These are phyloP conservation scores for Heliornis fulica DNA, from an alignment of 2,113 vertebrate genomes.

Conservation along the genomic window DNA sequence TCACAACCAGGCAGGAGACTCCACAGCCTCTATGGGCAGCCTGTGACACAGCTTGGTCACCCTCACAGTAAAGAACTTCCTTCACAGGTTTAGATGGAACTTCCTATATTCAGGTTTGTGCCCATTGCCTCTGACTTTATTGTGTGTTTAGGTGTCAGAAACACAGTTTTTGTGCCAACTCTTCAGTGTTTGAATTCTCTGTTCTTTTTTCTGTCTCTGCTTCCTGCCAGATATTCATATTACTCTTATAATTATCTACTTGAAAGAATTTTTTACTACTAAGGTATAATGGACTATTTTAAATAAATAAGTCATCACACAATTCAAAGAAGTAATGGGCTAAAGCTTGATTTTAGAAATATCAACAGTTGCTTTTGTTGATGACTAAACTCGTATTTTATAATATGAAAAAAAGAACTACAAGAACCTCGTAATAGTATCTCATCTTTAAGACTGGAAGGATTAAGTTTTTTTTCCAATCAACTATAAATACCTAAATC, in stretches of 20 bases:
- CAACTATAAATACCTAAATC: not conserved
- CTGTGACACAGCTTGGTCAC: no score
- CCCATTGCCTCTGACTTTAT: not conserved
- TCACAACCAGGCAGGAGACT: no score
- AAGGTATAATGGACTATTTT: not conserved
- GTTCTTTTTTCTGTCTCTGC: not conserved
- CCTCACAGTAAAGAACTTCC: no score
- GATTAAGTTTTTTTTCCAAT: not conserved
- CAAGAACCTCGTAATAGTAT: not conserved
- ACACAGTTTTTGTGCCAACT: not conserved
- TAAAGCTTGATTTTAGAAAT: not conserved
- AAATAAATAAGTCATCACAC: not conserved
- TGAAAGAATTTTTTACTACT: not conserved
- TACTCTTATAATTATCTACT: not conserved
- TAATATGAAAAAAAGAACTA: not conserved
- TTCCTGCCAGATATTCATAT: conserved; percentile 18
- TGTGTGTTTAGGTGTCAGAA: not conserved
- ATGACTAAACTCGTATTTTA: not conserved
- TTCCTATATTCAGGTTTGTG: no score
- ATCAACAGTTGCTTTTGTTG: not conserved
- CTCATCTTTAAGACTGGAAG: not conserved
- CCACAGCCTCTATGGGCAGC: no score
- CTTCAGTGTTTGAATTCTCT: not conserved
- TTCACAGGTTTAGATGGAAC: no score
- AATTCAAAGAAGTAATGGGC: not conserved